Percentiles rank a stretch among this genome's conserved stretches.
Evolutionary conservation across 1,140 invertebrate species (phyloP).

Genomic region (Drosophila obscura): DNA sequence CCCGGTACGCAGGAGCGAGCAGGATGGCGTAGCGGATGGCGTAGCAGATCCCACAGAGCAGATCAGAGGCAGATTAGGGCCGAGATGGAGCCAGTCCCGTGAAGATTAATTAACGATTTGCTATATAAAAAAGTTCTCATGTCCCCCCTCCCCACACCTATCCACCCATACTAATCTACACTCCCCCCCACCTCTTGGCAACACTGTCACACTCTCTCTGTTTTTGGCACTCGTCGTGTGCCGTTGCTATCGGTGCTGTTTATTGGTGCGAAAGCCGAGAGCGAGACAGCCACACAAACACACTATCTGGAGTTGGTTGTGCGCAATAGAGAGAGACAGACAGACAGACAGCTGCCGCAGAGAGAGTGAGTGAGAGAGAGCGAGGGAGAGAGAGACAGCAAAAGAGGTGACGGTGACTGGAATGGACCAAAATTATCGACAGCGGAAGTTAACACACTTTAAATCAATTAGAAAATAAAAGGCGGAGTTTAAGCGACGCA

Average conservation of each 20-base stretch:
- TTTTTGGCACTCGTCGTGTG: slow-evolving; percentile 65
- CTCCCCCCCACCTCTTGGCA: not conserved
- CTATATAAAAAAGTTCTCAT: slow-evolving; percentile 48
- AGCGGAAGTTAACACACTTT: slow-evolving; percentile 82
- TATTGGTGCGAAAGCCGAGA: slow-evolving; percentile 74
- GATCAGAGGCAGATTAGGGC: not conserved
- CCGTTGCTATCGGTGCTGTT: slow-evolving; percentile 63
- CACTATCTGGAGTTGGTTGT: slow-evolving; percentile 11
- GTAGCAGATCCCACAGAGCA: too few species aligned
- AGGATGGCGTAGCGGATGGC: not conserved
- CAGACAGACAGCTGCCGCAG: slow-evolving; percentile 9
- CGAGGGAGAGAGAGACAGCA: slow-evolving; percentile 11
- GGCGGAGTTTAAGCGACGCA: slow-evolving; percentile 75
- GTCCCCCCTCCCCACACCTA: not conserved
- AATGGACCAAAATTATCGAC: slow-evolving; percentile 79
- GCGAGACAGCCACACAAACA: slow-evolving; percentile 44
- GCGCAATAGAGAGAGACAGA: slow-evolving; percentile 55
- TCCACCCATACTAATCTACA: too few species aligned
- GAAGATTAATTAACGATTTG: slow-evolving; percentile 82
- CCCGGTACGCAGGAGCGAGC: slow-evolving; percentile 1
- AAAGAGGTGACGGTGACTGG: not conserved
- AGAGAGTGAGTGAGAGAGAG: slow-evolving; percentile 4
- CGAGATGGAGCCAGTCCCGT: slow-evolving; percentile 22
- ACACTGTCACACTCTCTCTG: slow-evolving; percentile 28
- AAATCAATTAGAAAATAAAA: slow-evolving; percentile 83